A percentile compares a stretch with the other conserved stretches of the same genome.
Evolutionary conservation across 2,888 invertebrate species (phyloP).

Genomic region (Andrena trimmerana): DNA sequence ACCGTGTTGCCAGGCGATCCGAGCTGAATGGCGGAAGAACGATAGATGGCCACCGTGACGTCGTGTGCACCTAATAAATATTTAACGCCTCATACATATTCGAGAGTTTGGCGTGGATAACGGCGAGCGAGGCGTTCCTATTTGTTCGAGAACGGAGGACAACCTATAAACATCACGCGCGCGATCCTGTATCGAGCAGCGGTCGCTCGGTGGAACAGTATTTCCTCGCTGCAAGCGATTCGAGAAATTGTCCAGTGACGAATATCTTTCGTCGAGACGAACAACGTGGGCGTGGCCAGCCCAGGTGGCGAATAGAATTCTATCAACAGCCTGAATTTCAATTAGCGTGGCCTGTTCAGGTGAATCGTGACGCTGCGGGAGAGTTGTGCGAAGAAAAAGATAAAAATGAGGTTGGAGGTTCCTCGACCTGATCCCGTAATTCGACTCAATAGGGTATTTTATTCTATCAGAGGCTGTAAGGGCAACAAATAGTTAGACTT

Average conservation of each 20-base stretch:
- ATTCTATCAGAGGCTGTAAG: too few relatives aligned
- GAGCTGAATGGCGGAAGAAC: conserved; percentile 27
- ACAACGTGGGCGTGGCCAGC: conserved; percentile 53
- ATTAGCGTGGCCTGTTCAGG: not conserved
- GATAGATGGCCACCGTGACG: conserved; percentile 35
- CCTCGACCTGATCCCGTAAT: too few relatives aligned
- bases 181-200: not conserved
- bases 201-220: not conserved
- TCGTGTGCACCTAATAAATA: conserved; percentile 59
- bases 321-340: conserved; percentile 19
- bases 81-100: conserved; percentile 60
- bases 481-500: too few relatives aligned
- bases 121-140: conserved; percentile 41
- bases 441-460: too few relatives aligned
- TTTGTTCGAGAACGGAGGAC: conserved; percentile 47
- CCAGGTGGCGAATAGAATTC: conserved; percentile 42
- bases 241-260: conserved; percentile 47
- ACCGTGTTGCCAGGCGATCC: conserved; percentile 23
- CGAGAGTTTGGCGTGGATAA: conserved; percentile 43
- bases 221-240: conserved; percentile 53
- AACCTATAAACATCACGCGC: conserved; percentile 4
- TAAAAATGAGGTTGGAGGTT: not conserved
- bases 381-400: not conserved
- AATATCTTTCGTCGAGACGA: conserved; percentile 36
- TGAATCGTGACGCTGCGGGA: conserved; percentile 3